Evolutionary conservation across 1,140 invertebrate genomes (phyloP), one percentile per base, ranked within the genome.

Genomic region (Drosophila mauritiana): DNA sequence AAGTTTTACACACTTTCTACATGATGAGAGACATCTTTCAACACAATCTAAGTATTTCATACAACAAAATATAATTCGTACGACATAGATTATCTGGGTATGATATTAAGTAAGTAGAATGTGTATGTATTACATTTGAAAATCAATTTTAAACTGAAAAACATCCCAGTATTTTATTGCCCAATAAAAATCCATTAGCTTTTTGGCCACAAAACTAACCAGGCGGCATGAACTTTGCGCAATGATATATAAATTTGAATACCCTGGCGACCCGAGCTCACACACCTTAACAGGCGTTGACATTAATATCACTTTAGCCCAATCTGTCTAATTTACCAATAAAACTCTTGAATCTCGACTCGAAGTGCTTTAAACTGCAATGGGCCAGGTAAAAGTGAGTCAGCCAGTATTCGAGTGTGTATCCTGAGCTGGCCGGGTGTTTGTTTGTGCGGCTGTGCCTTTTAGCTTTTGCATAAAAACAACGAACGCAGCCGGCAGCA

Each of bases 301-400:
- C 67, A 84, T 89, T 74, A 78, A 89, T 89, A 88, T 84, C 84
- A 89, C 84, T 89, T 89, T 74, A 78, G 64, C 77, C 70, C 80
- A 84, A 84, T 89, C 84, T 89, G 84, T 89, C 77, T 84, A 89
- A 89, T 89, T 89, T 89, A 75, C 84, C 84, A 89, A 89, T 89
- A 89, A 89, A 89, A 78, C 73, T 78, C 59, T 63, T 73, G 61
- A 84, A 89, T 77, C 76, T 79, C 62, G 57, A 58, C 43, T 56
- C 54, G 52, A 80, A 80, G 68, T 65, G 77, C 76, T 89, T 89
- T 74, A 84, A 89, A 78, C 80, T 57, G 56, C 51, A 79, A 75
- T 78, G 52, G 46, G 27, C 78, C 64, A 78, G 78, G 70, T 73
- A 49, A 64, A 52, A 61, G 68, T 55, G 37, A 46, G 59, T 52